Conservation (phyloP, 2,797 vertebrate species). For the Gambusia yucatana region DNA sequence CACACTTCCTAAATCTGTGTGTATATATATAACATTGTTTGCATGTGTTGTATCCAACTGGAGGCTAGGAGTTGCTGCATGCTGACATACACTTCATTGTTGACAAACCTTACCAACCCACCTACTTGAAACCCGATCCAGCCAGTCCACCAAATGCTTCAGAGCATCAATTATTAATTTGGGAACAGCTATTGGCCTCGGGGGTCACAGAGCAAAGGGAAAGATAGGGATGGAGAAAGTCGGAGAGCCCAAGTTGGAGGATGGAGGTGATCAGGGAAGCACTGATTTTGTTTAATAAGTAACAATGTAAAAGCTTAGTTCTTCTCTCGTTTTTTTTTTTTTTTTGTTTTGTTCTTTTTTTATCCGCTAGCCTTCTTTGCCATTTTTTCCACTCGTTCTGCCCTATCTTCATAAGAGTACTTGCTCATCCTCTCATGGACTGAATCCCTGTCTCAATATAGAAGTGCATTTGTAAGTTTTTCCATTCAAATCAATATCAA, state of each 20-base stretch:
- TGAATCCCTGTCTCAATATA: constrained; percentile 7
- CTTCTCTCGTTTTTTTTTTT: constrained; percentile 33
- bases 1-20: no score
- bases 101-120: constrained; percentile 5
- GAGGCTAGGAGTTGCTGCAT: background rate
- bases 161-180: constrained; percentile 91
- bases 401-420: background rate
- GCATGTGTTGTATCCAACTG: background rate
- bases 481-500: constrained; percentile 3
- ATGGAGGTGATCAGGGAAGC: constrained; percentile 50
- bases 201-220: constrained; percentile 80
- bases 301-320: constrained; percentile 76
- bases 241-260: constrained; percentile 45
- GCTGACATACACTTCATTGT: background rate
- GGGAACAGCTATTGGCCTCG: constrained; percentile 84
- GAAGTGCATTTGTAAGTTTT: background rate
- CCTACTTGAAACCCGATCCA: constrained; percentile 79
- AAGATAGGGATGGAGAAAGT: constrained; percentile 20
- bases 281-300: constrained; percentile 84
- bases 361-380: constrained; percentile 27
- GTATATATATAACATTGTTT: background rate
- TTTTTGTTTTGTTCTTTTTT: constrained; percentile 25
- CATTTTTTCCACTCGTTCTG: background rate
- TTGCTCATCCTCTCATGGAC: constrained; percentile 4
- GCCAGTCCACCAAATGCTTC: constrained; percentile 83